Base-by-base conservation (phyloP, 2,113 vertebrate species). In the Xenotilapia longispinis region DNA sequence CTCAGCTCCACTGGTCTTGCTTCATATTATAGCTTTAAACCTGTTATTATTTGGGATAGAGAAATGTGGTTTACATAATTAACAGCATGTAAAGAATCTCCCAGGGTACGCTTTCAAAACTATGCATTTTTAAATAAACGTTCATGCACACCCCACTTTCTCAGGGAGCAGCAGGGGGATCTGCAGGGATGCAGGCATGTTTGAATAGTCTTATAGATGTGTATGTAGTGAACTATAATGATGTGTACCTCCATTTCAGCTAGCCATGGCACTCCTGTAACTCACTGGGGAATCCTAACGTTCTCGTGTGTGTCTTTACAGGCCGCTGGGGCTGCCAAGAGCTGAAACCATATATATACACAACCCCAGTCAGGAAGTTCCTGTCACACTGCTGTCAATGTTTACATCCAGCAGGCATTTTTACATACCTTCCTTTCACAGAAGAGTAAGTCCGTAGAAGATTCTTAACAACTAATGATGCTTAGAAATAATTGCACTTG, bases 391-490 rank as follows among this genome's bases (percentile, higher is more conserved):
- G 96, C 97, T 97, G 93, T 99, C 98, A 23, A 96, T 99, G 97
- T 98, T 98, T 97, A 97, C 98, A 95, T 96, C 97, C 93, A 97
- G 97, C 95, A 97, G 97, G 91, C 97, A 99, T 96, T 99, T 99
- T 97, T 97, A 99, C 93, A 97, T 98, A 96, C 98, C 98, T 96
- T 97, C 98, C 92, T 96, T 97, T 93, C 97, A 98, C 94, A 97
- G 96, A 97, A 97, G 97, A 97, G 98, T 99, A 92, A 98, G 98
- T 94, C 12, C 51, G 6, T 40, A 28, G 33, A 78, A 73, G 9
- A 68, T 53, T 47, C 17, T 47, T 57, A 45, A 65, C 17, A n/a
- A 79, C 6, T 78, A 68, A 3, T 42, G 2, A 10, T 57, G 53
- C 85, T n/a, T 17, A n/a, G 4, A 40, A 31, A 68, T 7, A 21